Conservation (phyloP, 1,140 invertebrate species). For the Papilio glaucus region DNA sequence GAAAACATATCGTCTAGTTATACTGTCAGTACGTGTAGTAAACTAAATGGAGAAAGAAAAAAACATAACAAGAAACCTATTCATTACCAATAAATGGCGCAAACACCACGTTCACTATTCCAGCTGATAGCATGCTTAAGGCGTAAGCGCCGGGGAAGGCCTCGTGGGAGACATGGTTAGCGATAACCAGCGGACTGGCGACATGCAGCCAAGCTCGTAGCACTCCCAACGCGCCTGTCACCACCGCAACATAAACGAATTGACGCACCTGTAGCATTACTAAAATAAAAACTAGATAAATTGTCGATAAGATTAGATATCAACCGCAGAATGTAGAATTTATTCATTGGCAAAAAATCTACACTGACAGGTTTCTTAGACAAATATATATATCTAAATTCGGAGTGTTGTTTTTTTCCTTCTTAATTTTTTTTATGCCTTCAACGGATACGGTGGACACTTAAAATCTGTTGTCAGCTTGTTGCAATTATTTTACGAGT, state of each 20-base stretch:
- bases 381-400: no score
- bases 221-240: slow-evolving; percentile 58
- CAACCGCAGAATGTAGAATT: background rate
- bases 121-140: slow-evolving; percentile 61
- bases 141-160: slow-evolving; percentile 76
- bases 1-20: no score
- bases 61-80: slow-evolving; percentile 12
- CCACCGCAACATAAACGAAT: slow-evolving; percentile 57
- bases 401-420: background rate
- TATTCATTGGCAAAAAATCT: background rate
- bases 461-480: no score
- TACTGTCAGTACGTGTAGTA: no score
- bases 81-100: slow-evolving; percentile 70
- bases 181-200: slow-evolving; percentile 68
- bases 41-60: no score
- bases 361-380: no score
- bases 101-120: slow-evolving; percentile 60
- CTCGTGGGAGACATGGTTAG: slow-evolving; percentile 62
- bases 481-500: no score
- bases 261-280: slow-evolving; percentile 61
- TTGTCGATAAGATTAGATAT: background rate
- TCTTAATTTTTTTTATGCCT: background rate
- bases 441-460: no score
- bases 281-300: slow-evolving; percentile 46
- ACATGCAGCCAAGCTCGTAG: slow-evolving; percentile 69